phyloP scores from a whole-genome alignment of 2,113 vertebrate genomes.

The Desmodus rotundus region DNA sequence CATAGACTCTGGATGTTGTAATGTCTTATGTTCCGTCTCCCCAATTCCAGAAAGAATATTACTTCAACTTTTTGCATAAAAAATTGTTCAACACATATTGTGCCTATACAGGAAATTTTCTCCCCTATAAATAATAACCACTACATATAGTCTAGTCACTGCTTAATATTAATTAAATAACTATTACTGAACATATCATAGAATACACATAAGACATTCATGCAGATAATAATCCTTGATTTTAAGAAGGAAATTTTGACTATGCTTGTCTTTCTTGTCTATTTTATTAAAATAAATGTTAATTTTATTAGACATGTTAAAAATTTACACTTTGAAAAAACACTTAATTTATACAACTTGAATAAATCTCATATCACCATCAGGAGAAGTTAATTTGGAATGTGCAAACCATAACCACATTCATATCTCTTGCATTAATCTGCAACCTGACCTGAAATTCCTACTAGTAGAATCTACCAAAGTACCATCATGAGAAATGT shows the following conservation, averaged over 20 bases:
- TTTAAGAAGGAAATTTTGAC: neutral
- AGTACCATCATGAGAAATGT: neutral
- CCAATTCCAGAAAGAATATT: neutral
- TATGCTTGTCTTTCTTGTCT: neutral
- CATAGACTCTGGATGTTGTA: neutral
- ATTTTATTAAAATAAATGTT: conserved; percentile 2
- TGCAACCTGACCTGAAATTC: neutral
- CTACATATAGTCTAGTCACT: neutral
- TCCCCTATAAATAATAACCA: neutral
- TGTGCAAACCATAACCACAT: neutral
- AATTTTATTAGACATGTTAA: neutral
- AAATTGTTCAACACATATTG: neutral
- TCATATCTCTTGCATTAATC: neutral
- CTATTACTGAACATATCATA: neutral
- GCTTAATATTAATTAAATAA: conserved; percentile 11
- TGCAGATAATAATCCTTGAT: neutral
- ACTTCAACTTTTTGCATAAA: neutral
- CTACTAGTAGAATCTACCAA: neutral
- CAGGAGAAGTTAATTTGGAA: neutral
- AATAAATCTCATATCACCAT: neutral
- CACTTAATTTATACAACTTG: neutral
- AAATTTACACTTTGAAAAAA: neutral
- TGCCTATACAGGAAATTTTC: neutral
- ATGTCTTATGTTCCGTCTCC: neutral
- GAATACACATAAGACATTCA: neutral